Percentiles rank a stretch among this genome's conserved stretches.
phyloP scores from a whole-genome alignment of 1,140 invertebrate species.

The Drosophila lacertosa region DNA sequence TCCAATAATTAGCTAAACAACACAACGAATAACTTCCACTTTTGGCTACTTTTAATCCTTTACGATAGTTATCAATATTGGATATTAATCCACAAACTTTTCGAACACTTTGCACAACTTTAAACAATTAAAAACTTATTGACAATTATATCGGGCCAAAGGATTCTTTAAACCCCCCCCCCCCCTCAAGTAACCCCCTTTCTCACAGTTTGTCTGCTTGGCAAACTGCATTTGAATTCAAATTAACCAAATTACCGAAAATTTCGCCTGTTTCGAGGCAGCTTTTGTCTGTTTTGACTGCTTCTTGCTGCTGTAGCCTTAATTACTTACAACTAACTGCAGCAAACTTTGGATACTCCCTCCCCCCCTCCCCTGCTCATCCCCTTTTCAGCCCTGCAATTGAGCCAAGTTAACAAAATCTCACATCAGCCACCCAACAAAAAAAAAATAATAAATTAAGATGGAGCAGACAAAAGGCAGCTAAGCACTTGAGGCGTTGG shows the following conservation, averaged over 20 bases:
- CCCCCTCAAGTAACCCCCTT: too few species aligned
- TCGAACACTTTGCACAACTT: not conserved
- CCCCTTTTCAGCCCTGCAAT: constrained; percentile 43
- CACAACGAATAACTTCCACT: too few species aligned
- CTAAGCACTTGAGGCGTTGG: constrained; percentile 10
- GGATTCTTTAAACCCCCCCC: not conserved
- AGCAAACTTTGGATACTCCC: constrained; percentile 55
- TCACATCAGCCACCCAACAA: constrained; percentile 46
- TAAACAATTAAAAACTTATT: constrained; percentile 11
- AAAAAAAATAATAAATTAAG: too few species aligned
- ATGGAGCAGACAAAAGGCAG: constrained; percentile 28
- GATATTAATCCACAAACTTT: not conserved
- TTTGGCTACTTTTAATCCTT: not conserved
- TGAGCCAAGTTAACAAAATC: constrained; percentile 54
- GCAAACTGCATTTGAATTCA: constrained; percentile 55
- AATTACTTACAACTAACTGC: constrained; percentile 69
- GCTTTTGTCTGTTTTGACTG: not conserved
- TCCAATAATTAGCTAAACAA: too few species aligned
- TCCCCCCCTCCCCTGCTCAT: not conserved
- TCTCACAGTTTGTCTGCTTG: too few species aligned
- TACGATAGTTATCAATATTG: constrained; percentile 6
- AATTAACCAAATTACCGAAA: constrained; percentile 74
- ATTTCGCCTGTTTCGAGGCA: constrained; percentile 44
- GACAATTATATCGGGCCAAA: not conserved
- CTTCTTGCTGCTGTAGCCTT: constrained; percentile 23